phyloP scores from a whole-genome alignment of 2,113 vertebrate genomes.

The Zootoca vivipara region DNA sequence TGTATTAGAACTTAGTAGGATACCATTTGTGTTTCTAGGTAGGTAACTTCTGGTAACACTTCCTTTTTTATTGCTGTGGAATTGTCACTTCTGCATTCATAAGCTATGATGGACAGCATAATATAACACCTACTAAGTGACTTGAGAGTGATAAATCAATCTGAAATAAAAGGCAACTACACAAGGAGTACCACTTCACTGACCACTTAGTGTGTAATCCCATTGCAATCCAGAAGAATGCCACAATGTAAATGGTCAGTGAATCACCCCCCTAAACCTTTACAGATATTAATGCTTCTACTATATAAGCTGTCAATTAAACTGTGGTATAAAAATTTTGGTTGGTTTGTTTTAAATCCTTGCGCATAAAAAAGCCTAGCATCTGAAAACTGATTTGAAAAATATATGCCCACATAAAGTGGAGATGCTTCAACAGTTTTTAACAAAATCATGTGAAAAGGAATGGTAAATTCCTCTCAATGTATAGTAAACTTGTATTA shows the following conservation, averaged over 20 bases:
- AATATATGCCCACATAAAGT: constrained; percentile 31
- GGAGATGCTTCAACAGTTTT: constrained; percentile 43
- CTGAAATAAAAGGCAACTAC: not conserved
- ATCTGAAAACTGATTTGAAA: constrained; percentile 38
- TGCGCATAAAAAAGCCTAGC: constrained; percentile 20
- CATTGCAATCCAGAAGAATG: constrained; percentile 5
- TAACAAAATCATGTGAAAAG: constrained; percentile 81
- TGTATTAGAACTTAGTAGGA: not conserved
- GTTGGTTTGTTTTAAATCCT: constrained; percentile 22
- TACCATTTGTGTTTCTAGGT: constrained; percentile 19
- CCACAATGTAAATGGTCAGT: constrained; percentile 12
- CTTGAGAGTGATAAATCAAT: not conserved
- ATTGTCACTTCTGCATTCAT: not conserved
- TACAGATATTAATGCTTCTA: not conserved
- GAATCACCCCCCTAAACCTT: not conserved
- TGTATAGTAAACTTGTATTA: constrained; percentile 88
- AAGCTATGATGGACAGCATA: constrained; percentile 2
- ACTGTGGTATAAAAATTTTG: not conserved
- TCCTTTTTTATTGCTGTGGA: constrained; percentile 23
- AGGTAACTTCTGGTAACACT: not conserved
- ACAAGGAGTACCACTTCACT: not conserved
- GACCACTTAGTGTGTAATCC: not conserved
- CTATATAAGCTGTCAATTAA: constrained; percentile 8
- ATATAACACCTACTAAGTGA: not conserved
- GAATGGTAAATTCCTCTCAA: constrained; percentile 74